Percentiles rank a stretch among this genome's conserved stretches.
These are phyloP conservation scores for Aphelocoma californica DNA, from an alignment of 2,797 vertebrate species.

Conservation along the genomic window DNA sequence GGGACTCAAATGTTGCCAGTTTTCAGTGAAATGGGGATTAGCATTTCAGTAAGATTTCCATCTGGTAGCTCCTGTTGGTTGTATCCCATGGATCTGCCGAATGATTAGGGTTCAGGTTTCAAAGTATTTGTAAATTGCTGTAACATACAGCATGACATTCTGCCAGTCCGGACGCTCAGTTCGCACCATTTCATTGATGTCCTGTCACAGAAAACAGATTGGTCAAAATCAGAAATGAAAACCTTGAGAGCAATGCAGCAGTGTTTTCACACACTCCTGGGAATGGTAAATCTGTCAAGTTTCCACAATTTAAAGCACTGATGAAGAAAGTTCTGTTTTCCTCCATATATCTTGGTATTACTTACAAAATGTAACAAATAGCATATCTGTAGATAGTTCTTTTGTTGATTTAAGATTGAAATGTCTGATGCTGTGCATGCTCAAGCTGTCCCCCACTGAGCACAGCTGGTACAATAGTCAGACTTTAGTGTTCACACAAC, in stretches of 20 bases:
- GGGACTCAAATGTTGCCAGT: slow-evolving; percentile 30
- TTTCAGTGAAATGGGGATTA: slow-evolving; percentile 45
- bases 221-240: background rate
- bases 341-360: background rate
- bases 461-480: background rate
- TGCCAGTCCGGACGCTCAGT: slow-evolving; percentile 97
- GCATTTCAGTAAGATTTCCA: slow-evolving; percentile 19
- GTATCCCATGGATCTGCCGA: background rate
- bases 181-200: slow-evolving; percentile 95
- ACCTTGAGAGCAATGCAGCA: background rate
- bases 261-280: background rate
- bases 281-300: background rate
- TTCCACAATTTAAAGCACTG: background rate
- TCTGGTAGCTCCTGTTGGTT: slow-evolving; percentile 1
- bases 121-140: slow-evolving; percentile 98
- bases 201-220: slow-evolving; percentile 76
- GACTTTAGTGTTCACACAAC: background rate
- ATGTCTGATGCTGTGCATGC: background rate
- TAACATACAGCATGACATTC: slow-evolving; percentile 97
- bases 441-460: background rate
- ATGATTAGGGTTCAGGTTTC: slow-evolving; percentile 85
- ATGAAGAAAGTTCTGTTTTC: background rate
- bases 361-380: background rate
- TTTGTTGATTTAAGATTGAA: background rate
- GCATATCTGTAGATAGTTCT: background rate